phyloP scores from a whole-genome alignment of 1,140 invertebrate genomes.

The Tribolium madens region DNA sequence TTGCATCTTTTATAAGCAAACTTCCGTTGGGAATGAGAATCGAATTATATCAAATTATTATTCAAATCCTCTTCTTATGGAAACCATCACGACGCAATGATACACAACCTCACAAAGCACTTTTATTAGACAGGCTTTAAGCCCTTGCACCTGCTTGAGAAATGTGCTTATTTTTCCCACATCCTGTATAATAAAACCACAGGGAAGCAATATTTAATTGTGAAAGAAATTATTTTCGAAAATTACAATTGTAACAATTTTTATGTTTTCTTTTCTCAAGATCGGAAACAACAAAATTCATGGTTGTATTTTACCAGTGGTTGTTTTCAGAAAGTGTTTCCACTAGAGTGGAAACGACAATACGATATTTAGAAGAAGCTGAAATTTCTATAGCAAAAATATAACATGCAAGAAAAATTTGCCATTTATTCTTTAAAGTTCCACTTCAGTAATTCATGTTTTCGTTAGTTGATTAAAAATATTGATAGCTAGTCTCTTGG shows the following conservation, averaged over 20 bases:
- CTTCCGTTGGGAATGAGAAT: slow-evolving; percentile 13
- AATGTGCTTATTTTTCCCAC: not conserved
- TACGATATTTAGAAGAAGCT: not conserved
- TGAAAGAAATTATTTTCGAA: not conserved
- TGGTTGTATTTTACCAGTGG: not conserved
- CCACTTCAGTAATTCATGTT: not conserved
- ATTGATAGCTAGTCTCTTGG: not conserved
- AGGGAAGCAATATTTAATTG: not conserved
- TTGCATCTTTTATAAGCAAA: slow-evolving; percentile 18
- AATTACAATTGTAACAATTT: not conserved
- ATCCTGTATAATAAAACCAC: slow-evolving; percentile 4
- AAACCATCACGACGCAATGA: slow-evolving; percentile 9
- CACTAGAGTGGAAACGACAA: not conserved
- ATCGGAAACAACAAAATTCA: not conserved
- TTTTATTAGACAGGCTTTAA: slow-evolving; percentile 11
- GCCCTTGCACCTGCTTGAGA: slow-evolving; percentile 16
- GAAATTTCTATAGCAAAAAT: not conserved
- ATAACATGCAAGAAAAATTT: not conserved
- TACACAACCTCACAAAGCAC: not conserved
- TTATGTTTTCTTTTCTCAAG: not conserved
- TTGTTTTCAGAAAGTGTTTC: not conserved
- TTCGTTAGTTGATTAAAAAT: not conserved
- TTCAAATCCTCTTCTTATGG: not conserved
- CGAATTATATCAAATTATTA: slow-evolving; percentile 32
- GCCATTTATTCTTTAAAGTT: not conserved